Percentiles rank a stretch among this genome's conserved stretches.
phyloP scores from a whole-genome alignment of 2,797 vertebrate genomes.

The Hybognathus amarus region DNA sequence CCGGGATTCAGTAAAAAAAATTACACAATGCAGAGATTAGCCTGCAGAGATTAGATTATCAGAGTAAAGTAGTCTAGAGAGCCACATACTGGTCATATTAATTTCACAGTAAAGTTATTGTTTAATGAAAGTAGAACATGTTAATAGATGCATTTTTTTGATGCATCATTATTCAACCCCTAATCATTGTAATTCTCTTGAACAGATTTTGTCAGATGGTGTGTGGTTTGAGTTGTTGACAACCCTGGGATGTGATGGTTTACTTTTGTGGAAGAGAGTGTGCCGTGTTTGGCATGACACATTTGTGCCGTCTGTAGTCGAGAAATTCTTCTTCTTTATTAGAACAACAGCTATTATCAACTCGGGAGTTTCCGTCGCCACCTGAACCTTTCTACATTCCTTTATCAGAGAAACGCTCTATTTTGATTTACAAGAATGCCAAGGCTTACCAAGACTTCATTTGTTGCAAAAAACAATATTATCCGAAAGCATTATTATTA shows the following conservation, averaged over 20 bases:
- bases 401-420: not conserved
- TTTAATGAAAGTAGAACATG: not conserved
- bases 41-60: not conserved
- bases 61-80: not conserved
- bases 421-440: not conserved
- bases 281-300: not conserved
- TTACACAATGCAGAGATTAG: not conserved
- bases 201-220: constrained; percentile 24
- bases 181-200: not conserved
- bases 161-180: not conserved
- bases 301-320: not conserved
- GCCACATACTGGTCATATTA: not conserved
- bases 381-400: not conserved
- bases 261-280: not conserved
- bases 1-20: not conserved
- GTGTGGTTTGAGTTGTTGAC: not conserved
- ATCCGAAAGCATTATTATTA: not conserved
- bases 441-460: not conserved
- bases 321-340: not conserved
- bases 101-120: not conserved
- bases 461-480: not conserved
- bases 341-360: constrained; percentile 6
- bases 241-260: not conserved
- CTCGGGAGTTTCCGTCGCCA: not conserved
- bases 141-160: not conserved